These are phyloP conservation scores for Eulemur rufifrons DNA, from an alignment of 2,113 vertebrate genomes.

Conservation along the genomic window DNA sequence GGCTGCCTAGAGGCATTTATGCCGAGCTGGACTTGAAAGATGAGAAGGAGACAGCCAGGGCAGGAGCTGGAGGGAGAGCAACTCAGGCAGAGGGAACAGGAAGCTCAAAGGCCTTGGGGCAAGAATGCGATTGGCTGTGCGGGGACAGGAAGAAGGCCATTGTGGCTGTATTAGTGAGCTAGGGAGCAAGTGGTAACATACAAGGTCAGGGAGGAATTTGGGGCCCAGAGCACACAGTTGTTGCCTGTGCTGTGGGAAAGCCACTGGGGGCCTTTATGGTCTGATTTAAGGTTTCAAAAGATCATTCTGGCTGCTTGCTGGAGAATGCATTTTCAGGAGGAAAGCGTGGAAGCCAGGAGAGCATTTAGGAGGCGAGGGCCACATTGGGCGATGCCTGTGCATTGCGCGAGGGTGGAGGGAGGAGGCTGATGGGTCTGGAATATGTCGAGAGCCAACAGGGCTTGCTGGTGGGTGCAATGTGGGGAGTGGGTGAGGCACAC, in stretches of 20 bases:
- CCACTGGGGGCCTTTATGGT: neutral
- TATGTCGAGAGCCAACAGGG: neutral
- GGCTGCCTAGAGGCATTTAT: neutral
- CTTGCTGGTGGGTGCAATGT: neutral
- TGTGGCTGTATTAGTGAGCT: neutral
- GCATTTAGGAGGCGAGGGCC: neutral
- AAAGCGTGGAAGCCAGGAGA: neutral
- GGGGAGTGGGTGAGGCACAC: no score
- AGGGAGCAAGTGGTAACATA: neutral
- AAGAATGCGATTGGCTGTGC: neutral
- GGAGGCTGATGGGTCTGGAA: neutral
- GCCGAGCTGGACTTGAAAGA: neutral
- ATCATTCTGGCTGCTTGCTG: neutral
- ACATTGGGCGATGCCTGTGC: neutral
- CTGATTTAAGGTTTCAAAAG: neutral
- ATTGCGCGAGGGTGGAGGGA: neutral
- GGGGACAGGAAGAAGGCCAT: neutral
- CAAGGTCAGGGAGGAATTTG: neutral
- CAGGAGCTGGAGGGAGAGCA: neutral
- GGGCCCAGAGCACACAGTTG: neutral
- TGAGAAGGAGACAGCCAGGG: neutral
- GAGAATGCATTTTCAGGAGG: neutral
- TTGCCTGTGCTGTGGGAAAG: neutral
- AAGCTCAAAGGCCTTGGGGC: neutral
- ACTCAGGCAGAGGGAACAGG: neutral